A percentile compares a stretch with the other conserved stretches of the same genome.
phyloP scores from a whole-genome alignment of 2,888 invertebrate genomes.

The Odontocolon sp. region DNA sequence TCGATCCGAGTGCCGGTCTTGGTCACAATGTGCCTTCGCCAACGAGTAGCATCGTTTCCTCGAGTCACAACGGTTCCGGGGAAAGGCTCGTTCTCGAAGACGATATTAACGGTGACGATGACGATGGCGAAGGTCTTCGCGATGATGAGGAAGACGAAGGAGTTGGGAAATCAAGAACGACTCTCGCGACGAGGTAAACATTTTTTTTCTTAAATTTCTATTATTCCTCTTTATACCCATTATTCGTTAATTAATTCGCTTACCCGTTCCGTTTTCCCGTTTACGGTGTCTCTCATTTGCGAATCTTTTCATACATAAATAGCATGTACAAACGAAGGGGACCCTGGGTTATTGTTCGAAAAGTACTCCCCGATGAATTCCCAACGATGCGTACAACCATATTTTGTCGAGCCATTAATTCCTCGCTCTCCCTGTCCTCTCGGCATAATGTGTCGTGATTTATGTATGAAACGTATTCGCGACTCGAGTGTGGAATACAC shows the following conservation, averaged over 20 bases:
- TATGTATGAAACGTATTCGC: slow-evolving; percentile 52
- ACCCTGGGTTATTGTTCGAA: slow-evolving; percentile 55
- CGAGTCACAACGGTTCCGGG: slow-evolving; percentile 80
- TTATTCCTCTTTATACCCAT: background rate
- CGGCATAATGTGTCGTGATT: slow-evolving; percentile 56
- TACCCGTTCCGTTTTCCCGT: slow-evolving; percentile 26
- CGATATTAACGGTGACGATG: slow-evolving; percentile 72
- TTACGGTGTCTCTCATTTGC: slow-evolving; percentile 30
- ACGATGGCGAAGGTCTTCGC: slow-evolving; percentile 60
- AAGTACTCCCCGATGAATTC: slow-evolving; percentile 49
- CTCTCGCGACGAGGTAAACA: slow-evolving; percentile 57
- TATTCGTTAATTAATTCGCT: slow-evolving; percentile 33
- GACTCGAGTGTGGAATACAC: slow-evolving; percentile 37
- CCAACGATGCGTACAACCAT: slow-evolving; percentile 59
- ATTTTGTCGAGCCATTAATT: slow-evolving; percentile 65
- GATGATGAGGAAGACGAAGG: slow-evolving; percentile 73
- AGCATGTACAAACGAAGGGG: slow-evolving; percentile 35
- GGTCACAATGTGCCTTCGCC: slow-evolving; percentile 81
- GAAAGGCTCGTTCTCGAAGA: slow-evolving; percentile 81
- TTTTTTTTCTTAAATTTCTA: background rate
- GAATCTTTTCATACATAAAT: slow-evolving; percentile 53
- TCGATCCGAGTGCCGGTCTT: slow-evolving; percentile 77
- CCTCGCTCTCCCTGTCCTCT: slow-evolving; percentile 56
- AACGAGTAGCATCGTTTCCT: slow-evolving; percentile 75
- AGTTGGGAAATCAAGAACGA: slow-evolving; percentile 58